Evolutionary conservation across 2,888 invertebrate species (phyloP), one percentile per base, ranked within the genome.

Genomic region (Habrosyne pyritoides): DNA sequence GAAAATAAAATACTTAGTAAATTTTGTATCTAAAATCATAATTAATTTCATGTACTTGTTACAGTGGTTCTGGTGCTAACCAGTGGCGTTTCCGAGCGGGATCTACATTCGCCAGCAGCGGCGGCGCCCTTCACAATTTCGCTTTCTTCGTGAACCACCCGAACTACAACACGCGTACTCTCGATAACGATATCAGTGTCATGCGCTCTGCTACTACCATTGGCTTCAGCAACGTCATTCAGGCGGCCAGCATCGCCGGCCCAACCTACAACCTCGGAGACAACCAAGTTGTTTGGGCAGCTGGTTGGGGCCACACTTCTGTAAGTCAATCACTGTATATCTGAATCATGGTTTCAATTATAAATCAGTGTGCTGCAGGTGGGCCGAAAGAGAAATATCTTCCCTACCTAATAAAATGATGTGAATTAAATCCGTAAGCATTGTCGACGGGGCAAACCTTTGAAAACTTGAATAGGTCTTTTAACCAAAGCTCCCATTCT

Each of bases 251-350:
- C 2, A 74, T 86, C 21, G 66, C 69, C 18, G 67, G 78, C 0
- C 57, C 72, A 0, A 63, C 58, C 22, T 71, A 70, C 33, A 64
- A 73, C 47, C 65, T 80, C 5, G 69, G 62, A 1, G 74, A 64
- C 10, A 72, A 79, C 56, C 65, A 64, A n/a, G 54, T 69, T 3
- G 76, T 80, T 0, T 63, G 77, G 48, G 76, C 84, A n/a, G 73
- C 74, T 48, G 90, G 89, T 14, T 87, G 87, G 87, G 86, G 87
- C 10, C 63, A 68, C 7, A 76, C 69, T 21, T 60, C 68, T 36
- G 81, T 81, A 61, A 73, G 73, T 72, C 54, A 33, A 33, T 14
- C 46, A 10, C 10, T 10, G 7, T 4, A n/a, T 7, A 28, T 28
- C 6, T 28, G 8, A 28, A 28, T 7, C 2, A 28, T 28, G 10